A percentile compares a stretch with the other conserved stretches of the same genome.
These are phyloP conservation scores for Eupithecia subfuscata DNA, from an alignment of 2,888 invertebrate genomes.

Conservation along the genomic window DNA sequence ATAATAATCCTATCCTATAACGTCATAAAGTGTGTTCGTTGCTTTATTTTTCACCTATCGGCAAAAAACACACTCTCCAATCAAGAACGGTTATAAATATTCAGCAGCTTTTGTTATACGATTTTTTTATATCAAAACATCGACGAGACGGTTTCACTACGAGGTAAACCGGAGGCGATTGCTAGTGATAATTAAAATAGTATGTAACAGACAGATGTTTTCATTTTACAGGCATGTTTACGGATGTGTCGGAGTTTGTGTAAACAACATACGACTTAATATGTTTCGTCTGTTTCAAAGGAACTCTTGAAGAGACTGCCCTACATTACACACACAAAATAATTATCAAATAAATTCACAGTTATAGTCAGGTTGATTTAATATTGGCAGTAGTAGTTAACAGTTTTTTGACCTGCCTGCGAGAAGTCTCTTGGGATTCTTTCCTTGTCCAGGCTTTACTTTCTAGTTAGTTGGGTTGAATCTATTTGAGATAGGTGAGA, in stretches of 20 bases:
- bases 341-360: too few species aligned
- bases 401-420: too few species aligned
- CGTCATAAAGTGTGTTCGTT: not conserved
- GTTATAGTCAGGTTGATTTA: too few species aligned
- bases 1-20: too few species aligned
- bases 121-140: not conserved
- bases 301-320: not conserved
- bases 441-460: too few species aligned
- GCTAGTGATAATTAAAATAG: conserved; percentile 33
- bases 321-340: not conserved
- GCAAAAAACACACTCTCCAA: not conserved
- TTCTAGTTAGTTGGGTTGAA: too few species aligned
- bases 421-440: too few species aligned
- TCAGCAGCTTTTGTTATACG: not conserved
- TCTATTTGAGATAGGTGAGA: too few species aligned
- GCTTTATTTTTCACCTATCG: not conserved
- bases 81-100: not conserved
- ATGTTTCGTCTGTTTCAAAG: conserved; percentile 1
- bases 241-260: conserved; percentile 31
- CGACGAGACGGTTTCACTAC: not conserved
- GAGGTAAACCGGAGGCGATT: not conserved
- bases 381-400: too few species aligned
- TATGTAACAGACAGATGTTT: conserved; percentile 37
- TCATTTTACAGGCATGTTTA: conserved; percentile 26
- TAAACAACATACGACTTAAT: conserved; percentile 28